These are phyloP conservation scores for Trypoxylon attenuatum DNA, from an alignment of 2,888 invertebrate species.

Conservation along the genomic window DNA sequence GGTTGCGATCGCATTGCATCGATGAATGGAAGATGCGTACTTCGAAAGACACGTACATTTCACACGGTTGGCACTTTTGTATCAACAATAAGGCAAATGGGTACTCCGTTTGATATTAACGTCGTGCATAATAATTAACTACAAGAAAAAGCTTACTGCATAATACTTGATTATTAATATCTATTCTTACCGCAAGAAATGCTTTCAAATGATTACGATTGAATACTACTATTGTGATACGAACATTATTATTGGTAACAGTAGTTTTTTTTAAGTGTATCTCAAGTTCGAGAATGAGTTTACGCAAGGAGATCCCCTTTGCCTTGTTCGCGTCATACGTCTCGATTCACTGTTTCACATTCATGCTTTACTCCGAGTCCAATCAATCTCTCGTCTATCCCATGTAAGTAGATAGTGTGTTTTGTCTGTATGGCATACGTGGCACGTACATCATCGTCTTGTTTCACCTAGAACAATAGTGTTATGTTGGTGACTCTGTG, in stretches of 20 bases:
- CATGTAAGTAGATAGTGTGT: slow-evolving; percentile 16
- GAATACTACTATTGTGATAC: too few species aligned
- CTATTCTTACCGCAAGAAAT: too few species aligned
- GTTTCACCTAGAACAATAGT: slow-evolving; percentile 69
- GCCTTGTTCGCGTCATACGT: slow-evolving; percentile 5
- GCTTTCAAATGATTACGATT: too few species aligned
- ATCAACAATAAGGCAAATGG: slow-evolving; percentile 22
- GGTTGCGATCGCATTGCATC: too few species aligned
- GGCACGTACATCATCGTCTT: slow-evolving; percentile 57
- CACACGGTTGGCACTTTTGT: slow-evolving; percentile 5
- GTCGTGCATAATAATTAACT: too few species aligned
- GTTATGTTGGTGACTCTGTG: slow-evolving; percentile 55
- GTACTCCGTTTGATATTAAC: not conserved
- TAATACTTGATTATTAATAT: too few species aligned
- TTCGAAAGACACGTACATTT: slow-evolving; percentile 2
- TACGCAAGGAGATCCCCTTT: slow-evolving; percentile 1
- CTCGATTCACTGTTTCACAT: slow-evolving; percentile 6
- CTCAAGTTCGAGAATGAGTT: too few species aligned
- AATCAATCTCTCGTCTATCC: slow-evolving; percentile 6
- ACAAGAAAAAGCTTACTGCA: too few species aligned
- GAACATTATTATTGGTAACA: too few species aligned
- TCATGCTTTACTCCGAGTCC: not conserved
- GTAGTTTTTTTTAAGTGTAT: too few species aligned
- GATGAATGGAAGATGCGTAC: not conserved
- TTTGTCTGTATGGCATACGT: slow-evolving; percentile 45